phyloP scores from a whole-genome alignment of 64 coral and sea anemone genomes.

The Stichodactyla mertensii region DNA sequence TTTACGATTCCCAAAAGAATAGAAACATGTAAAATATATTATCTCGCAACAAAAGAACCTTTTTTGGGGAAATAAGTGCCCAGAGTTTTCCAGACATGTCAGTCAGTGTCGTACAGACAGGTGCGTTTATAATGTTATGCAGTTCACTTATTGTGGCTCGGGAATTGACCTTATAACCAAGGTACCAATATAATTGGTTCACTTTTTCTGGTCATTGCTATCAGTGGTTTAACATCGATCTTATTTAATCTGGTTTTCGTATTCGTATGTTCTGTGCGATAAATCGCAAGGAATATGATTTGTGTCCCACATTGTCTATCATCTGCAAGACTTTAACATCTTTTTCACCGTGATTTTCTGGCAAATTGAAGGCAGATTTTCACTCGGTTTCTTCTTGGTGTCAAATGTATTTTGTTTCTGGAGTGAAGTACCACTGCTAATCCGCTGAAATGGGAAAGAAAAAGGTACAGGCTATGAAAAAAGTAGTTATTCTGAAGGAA shows the following conservation, averaged over 20 bases:
- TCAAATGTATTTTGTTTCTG: not conserved
- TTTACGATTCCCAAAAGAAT: too few relatives aligned
- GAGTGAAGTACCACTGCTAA: not conserved
- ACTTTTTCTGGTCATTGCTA: not conserved
- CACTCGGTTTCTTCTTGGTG: not conserved
- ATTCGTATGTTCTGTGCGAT: not conserved
- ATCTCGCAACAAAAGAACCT: too few relatives aligned
- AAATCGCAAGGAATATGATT: not conserved
- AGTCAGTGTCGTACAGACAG: not conserved
- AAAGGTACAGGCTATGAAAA: not conserved
- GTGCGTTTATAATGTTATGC: not conserved
- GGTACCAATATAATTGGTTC: not conserved
- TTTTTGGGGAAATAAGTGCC: too few relatives aligned
- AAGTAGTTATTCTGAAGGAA: not conserved
- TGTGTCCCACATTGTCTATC: not conserved
- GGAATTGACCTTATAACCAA: not conserved
- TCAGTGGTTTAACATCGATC: not conserved
- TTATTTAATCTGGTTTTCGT: not conserved
- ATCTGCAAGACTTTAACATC: not conserved
- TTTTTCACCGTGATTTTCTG: not conserved
- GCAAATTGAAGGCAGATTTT: not conserved
- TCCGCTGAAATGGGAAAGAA: not conserved
- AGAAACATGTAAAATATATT: too few relatives aligned
- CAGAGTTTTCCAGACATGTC: not conserved
- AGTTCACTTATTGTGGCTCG: not conserved